These are phyloP conservation scores for Seladonia tumulorum DNA, from an alignment of 2,888 invertebrate genomes.

Conservation along the genomic window DNA sequence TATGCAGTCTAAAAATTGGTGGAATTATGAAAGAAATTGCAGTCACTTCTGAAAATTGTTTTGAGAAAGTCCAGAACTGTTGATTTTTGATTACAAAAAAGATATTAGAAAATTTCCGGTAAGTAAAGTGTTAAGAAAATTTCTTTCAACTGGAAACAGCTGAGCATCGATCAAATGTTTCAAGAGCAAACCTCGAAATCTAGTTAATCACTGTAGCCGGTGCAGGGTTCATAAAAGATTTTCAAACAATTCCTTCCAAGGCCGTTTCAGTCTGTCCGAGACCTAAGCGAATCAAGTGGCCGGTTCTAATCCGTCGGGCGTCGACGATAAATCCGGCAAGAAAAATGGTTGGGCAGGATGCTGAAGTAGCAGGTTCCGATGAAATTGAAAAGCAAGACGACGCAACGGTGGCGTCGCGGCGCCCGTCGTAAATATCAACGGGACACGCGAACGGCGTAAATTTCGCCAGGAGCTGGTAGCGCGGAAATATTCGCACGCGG, in stretches of 20 bases:
- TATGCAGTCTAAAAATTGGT: no score
- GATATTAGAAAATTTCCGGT: no score
- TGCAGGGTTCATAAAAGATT: neutral
- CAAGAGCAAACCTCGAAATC: no score
- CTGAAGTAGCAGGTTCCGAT: neutral
- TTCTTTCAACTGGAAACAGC: no score
- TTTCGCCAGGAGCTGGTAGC: constrained; percentile 3
- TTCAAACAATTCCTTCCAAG: neutral
- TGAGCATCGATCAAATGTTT: no score
- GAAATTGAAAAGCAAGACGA: constrained; percentile 45
- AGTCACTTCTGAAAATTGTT: no score
- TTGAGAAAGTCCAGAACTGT: no score
- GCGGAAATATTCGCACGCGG: constrained; percentile 7
- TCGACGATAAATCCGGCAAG: constrained; percentile 12
- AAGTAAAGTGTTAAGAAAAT: no score
- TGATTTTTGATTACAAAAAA: no score
- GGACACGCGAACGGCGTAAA: constrained; percentile 19
- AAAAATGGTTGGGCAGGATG: constrained; percentile 10
- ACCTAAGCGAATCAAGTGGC: neutral
- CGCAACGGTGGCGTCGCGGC: neutral
- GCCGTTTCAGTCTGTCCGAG: neutral
- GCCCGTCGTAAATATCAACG: constrained; percentile 27
- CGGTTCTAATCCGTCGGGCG: neutral
- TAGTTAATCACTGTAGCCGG: no score
- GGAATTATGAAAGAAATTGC: no score